phyloP scores from a whole-genome alignment of 1,140 invertebrate species.

The Bombus fervidus region DNA sequence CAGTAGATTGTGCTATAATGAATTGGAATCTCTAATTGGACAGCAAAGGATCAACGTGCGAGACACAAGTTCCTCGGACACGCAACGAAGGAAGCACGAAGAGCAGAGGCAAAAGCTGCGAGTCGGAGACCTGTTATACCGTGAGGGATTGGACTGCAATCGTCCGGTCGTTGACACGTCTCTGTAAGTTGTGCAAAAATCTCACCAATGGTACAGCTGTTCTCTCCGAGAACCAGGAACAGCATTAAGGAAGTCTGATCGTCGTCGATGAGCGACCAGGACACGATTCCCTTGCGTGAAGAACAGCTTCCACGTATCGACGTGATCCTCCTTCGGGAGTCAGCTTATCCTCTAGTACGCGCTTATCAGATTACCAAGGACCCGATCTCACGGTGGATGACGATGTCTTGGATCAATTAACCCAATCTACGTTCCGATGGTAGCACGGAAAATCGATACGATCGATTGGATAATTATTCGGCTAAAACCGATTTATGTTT shows the following conservation, averaged over 20 bases:
- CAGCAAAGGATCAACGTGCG: conserved; percentile 31
- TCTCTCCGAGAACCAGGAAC: conserved; percentile 6
- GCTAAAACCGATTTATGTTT: not conserved
- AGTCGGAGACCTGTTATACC: conserved; percentile 48
- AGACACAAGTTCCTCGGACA: not conserved
- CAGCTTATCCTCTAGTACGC: not conserved
- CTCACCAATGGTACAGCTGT: not conserved
- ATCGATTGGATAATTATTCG: not conserved
- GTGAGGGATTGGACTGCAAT: conserved; percentile 50
- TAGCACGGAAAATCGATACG: not conserved
- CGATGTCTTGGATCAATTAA: conserved; percentile 11
- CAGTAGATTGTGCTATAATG: not conserved
- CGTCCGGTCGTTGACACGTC: conserved; percentile 54
- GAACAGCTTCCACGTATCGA: not conserved
- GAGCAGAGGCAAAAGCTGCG: conserved; percentile 28
- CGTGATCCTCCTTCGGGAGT: not conserved
- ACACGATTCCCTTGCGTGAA: not conserved
- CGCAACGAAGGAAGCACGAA: conserved; percentile 24
- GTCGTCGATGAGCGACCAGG: not conserved
- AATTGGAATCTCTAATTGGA: conserved; percentile 31
- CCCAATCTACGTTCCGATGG: not conserved
- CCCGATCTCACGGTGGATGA: conserved; percentile 14
- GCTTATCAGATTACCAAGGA: conserved; percentile 31
- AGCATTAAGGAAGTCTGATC: conserved; percentile 7
- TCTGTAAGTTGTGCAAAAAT: conserved; percentile 31